These are phyloP conservation scores for Neomicropteryx cornuta DNA, from an alignment of 1,140 invertebrate species.

Conservation along the genomic window DNA sequence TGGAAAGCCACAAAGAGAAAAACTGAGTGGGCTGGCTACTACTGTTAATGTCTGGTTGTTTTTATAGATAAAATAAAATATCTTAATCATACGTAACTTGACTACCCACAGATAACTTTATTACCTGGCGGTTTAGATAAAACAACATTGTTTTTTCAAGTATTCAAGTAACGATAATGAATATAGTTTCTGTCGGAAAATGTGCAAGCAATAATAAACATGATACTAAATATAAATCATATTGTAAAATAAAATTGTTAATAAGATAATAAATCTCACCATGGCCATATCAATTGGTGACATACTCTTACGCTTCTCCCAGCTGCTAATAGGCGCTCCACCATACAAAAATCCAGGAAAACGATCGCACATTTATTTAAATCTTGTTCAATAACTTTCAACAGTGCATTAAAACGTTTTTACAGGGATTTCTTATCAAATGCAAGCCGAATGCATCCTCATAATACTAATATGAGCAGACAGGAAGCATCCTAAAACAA, in stretches of 20 bases:
- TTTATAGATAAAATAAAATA: too few species aligned
- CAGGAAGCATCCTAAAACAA: too few species aligned
- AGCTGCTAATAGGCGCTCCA: constrained; percentile 33
- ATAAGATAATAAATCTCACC: constrained; percentile 29
- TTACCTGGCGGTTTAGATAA: neutral
- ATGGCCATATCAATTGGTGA: too few species aligned
- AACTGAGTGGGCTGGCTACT: neutral
- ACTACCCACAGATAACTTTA: too few species aligned
- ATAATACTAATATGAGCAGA: too few species aligned
- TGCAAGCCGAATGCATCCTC: too few species aligned
- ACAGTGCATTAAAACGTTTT: too few species aligned
- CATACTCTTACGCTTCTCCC: constrained; percentile 34
- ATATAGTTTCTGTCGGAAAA: neutral
- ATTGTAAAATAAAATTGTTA: constrained; percentile 32
- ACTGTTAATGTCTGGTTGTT: too few species aligned
- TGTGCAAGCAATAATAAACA: neutral
- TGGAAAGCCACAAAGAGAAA: neutral
- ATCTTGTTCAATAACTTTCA: too few species aligned
- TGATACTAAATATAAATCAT: neutral
- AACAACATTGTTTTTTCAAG: neutral
- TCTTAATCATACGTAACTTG: too few species aligned
- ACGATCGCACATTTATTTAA: constrained; percentile 33
- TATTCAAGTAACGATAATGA: neutral
- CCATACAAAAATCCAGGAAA: constrained; percentile 31
- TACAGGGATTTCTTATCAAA: too few species aligned